phyloP scores from a whole-genome alignment of 2,888 invertebrate species.

The Drosophila tripunctata region DNA sequence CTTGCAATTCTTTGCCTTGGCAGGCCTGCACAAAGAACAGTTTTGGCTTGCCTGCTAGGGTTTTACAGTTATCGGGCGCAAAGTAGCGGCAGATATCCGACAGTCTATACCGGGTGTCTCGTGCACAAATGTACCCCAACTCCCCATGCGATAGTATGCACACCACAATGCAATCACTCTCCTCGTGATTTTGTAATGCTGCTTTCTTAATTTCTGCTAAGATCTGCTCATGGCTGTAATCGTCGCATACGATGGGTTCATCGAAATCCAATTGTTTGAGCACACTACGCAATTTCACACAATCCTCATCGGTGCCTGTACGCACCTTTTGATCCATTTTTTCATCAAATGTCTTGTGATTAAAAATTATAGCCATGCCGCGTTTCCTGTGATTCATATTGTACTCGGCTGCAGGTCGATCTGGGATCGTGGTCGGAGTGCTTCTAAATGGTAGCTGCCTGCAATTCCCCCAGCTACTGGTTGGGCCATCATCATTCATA shows the following conservation, averaged over 20 bases:
- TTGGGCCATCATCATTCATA: background rate
- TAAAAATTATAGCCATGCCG: constrained; percentile 4
- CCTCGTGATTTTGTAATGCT: too few relatives aligned
- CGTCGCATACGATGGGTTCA: background rate
- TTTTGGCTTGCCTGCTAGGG: constrained; percentile 4
- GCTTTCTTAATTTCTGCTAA: background rate
- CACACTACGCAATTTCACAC: background rate
- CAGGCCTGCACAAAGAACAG: constrained; percentile 13
- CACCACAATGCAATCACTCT: background rate
- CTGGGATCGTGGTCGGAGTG: background rate
- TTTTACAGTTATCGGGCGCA: background rate
- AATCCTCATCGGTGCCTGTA: background rate
- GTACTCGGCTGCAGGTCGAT: constrained; percentile 4
- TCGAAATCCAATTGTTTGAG: background rate
- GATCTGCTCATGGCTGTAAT: background rate
- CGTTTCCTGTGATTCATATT: constrained; percentile 5
- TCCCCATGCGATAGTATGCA: background rate
- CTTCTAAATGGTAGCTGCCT: background rate
- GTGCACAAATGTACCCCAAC: background rate
- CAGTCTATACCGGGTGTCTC: background rate
- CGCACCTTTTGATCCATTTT: background rate
- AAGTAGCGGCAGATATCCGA: background rate
- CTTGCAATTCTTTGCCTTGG: background rate
- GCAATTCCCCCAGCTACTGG: background rate
- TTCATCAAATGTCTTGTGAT: background rate